phyloP scores from a whole-genome alignment of 2,797 vertebrate genomes.

The Gobionotothen gibberifrons region DNA sequence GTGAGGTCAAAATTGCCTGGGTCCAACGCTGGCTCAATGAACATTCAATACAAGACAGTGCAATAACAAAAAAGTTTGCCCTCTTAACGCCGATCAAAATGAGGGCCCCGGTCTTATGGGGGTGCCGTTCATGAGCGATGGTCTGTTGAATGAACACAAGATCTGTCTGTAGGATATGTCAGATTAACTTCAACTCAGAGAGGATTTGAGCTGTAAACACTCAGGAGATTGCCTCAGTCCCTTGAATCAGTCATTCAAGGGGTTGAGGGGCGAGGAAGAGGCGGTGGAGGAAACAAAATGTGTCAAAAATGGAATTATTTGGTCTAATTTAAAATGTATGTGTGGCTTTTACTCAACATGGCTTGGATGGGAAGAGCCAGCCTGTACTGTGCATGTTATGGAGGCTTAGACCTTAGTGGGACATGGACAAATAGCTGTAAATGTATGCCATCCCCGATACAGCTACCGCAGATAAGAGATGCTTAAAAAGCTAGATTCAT shows the following conservation, averaged over 20 bases:
- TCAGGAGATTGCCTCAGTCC: conserved; percentile 66
- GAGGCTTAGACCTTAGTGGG: conserved; percentile 76
- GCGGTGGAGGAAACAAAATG: conserved; percentile 47
- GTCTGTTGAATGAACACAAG: conserved; percentile 78
- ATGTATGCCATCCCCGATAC: conserved; percentile 61
- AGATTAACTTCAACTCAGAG: conserved; percentile 81
- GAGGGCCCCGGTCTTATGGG: conserved; percentile 61
- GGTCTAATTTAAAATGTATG: conserved; percentile 73
- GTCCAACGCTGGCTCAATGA: conserved; percentile 63
- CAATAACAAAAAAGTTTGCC: conserved; percentile 75
- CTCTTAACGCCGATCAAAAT: conserved; percentile 75
- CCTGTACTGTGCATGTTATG: conserved; percentile 63
- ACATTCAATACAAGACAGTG: conserved; percentile 66
- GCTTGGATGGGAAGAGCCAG: conserved; percentile 45
- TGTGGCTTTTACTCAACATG: conserved; percentile 70
- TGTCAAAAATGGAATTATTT: conserved; percentile 75
- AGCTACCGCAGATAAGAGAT: conserved; percentile 53
- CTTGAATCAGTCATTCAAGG: conserved; percentile 80
- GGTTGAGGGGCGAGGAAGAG: conserved; percentile 25
- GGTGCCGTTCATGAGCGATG: conserved; percentile 72
- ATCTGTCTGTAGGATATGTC: conserved; percentile 79
- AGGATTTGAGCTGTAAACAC: conserved; percentile 80
- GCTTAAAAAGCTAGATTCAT: conserved; percentile 44
- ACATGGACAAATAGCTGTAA: conserved; percentile 73
- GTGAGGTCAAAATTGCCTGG: conserved; percentile 76